Percentiles rank a stretch among this genome's conserved stretches.
Conservation (phyloP, 2,113 vertebrate genomes). For the Macquaria ambigua region DNA sequence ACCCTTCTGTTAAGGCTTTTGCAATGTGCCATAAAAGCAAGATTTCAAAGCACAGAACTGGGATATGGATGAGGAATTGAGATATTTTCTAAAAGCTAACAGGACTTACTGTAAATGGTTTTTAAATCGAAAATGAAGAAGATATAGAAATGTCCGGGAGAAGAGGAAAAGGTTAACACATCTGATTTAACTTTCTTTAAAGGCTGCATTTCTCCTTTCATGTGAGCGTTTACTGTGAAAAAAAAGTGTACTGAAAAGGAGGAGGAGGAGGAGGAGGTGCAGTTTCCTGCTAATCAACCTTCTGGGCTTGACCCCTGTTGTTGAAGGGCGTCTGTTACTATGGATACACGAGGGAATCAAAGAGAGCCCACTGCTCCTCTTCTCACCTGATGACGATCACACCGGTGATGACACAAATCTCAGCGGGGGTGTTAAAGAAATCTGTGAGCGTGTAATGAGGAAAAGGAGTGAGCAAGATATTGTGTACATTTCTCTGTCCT, state of each 20-base stretch:
- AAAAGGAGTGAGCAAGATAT: slow-evolving; percentile 5
- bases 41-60: not conserved
- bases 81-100: not conserved
- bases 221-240: not conserved
- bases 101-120: not conserved
- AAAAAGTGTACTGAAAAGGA: not conserved
- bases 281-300: slow-evolving; percentile 57
- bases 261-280: slow-evolving; percentile 6
- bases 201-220: not conserved
- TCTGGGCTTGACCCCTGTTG: slow-evolving; percentile 62
- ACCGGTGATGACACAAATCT: slow-evolving; percentile 51
- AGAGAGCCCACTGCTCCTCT: slow-evolving; percentile 64
- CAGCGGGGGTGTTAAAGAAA: slow-evolving; percentile 58
- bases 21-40: not conserved
- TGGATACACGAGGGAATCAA: slow-evolving; percentile 73
- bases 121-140: not conserved
- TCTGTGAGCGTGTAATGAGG: slow-evolving; percentile 31
- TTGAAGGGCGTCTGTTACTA: slow-evolving; percentile 66
- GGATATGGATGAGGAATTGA: not conserved
- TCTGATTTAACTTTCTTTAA: not conserved
- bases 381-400: slow-evolving; percentile 75
- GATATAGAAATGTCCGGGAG: not conserved
- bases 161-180: not conserved
- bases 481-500: not conserved
- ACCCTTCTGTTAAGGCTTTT: not conserved